Evolutionary conservation across 1,140 invertebrate species (phyloP).

Genomic region (Protaetia brevitarsis): DNA sequence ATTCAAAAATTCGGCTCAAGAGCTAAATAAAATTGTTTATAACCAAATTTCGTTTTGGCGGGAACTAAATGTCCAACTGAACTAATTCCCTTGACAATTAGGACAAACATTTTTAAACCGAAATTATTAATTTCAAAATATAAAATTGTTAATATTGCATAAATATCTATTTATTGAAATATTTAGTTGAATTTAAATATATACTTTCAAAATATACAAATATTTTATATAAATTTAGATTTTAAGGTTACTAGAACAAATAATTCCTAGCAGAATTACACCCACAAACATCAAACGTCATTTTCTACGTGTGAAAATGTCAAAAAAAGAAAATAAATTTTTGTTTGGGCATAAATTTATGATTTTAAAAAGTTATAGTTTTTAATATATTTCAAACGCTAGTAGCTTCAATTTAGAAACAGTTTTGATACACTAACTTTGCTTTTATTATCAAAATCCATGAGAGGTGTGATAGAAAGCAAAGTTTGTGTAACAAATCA

Average conservation of each 20-base stretch:
- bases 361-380: conserved; percentile 6
- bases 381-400: not conserved
- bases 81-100: not conserved
- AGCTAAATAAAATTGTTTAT: too few species aligned
- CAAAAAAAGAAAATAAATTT: not conserved
- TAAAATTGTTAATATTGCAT: not conserved
- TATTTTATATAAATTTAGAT: too few species aligned
- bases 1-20: too few species aligned
- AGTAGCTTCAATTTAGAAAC: not conserved
- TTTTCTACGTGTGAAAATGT: not conserved
- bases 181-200: too few species aligned
- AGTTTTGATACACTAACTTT: conserved; percentile 15
- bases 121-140: not conserved
- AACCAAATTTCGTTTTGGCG: not conserved
- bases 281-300: too few species aligned
- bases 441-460: conserved; percentile 15
- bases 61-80: not conserved
- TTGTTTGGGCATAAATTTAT: not conserved
- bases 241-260: too few species aligned
- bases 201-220: too few species aligned
- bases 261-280: too few species aligned
- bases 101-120: not conserved
- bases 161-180: too few species aligned
- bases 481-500: conserved; percentile 33
- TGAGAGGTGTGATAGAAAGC: conserved; percentile 21